phyloP scores from a whole-genome alignment of 2,113 vertebrate genomes.

The Burhinus bistriatus region DNA sequence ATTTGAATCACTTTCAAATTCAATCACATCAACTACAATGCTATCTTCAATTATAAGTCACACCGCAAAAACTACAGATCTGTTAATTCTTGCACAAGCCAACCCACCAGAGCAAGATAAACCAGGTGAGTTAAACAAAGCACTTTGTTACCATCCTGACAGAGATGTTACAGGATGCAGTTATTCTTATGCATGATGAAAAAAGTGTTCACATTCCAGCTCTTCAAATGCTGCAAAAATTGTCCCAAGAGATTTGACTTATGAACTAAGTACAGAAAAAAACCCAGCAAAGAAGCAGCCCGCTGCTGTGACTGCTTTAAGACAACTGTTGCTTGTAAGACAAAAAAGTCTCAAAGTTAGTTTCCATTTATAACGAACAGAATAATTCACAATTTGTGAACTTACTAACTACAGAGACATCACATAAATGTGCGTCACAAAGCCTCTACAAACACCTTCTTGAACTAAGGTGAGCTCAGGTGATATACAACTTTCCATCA shows the following conservation, averaged over 20 bases:
- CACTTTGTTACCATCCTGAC: background rate
- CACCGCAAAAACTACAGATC: background rate
- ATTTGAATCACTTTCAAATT: background rate
- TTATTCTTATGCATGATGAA: background rate
- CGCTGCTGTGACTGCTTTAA: background rate
- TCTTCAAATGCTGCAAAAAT: background rate
- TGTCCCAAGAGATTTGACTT: background rate
- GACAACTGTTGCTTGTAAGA: background rate
- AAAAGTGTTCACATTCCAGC: background rate
- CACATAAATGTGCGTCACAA: background rate
- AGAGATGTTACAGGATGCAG: background rate
- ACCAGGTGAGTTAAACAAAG: background rate
- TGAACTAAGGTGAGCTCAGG: background rate
- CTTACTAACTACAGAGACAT: background rate
- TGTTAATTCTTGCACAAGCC: background rate
- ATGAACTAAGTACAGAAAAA: background rate
- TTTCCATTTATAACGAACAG: background rate
- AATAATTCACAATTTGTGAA: background rate
- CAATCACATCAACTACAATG: background rate
- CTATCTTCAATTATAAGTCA: background rate
- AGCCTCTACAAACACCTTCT: background rate
- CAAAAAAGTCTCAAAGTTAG: background rate
- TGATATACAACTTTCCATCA: background rate
- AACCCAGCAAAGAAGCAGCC: background rate
- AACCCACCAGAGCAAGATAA: background rate